Evolutionary conservation across 2,888 invertebrate genomes (phyloP).

Genomic region (Noctuana brunneofusca): DNA sequence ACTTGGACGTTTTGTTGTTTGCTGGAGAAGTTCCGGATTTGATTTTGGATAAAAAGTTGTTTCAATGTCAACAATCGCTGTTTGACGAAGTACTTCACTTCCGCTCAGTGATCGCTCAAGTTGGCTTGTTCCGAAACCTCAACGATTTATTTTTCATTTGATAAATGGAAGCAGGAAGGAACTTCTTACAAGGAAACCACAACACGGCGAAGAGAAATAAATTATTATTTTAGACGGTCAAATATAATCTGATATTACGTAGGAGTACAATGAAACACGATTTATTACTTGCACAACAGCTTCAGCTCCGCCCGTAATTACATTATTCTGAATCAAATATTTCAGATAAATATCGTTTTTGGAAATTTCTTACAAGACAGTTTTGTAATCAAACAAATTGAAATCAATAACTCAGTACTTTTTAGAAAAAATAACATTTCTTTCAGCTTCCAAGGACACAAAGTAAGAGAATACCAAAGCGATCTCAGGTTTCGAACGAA

Average conservation of each 20-base stretch:
- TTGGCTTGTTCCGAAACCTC: slow-evolving; percentile 15
- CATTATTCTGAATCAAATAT: slow-evolving; percentile 2
- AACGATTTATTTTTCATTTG: slow-evolving; percentile 23
- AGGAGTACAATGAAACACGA: slow-evolving; percentile 10
- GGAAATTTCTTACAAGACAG: not conserved
- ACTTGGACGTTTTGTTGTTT: slow-evolving; percentile 42
- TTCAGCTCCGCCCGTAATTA: not conserved
- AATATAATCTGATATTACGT: not conserved
- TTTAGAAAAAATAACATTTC: not conserved
- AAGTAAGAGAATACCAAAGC: slow-evolving; percentile 9
- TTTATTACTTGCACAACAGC: slow-evolving; percentile 1
- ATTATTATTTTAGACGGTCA: not conserved
- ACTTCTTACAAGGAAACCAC: slow-evolving; percentile 3
- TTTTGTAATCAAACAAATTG: slow-evolving; percentile 1
- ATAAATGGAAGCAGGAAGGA: slow-evolving; percentile 6
- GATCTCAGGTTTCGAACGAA: slow-evolving; percentile 21
- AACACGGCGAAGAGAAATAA: not conserved
- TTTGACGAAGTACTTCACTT: slow-evolving; percentile 12
- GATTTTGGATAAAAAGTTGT: slow-evolving; percentile 37
- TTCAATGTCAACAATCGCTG: slow-evolving; percentile 26
- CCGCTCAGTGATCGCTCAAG: slow-evolving; percentile 8
- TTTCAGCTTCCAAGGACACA: not conserved
- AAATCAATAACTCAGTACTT: not conserved
- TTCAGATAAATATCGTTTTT: not conserved
- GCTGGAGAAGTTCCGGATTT: slow-evolving; percentile 39